These are phyloP conservation scores for Drosophila pachea DNA, from an alignment of 1,140 invertebrate genomes.

Conservation along the genomic window DNA sequence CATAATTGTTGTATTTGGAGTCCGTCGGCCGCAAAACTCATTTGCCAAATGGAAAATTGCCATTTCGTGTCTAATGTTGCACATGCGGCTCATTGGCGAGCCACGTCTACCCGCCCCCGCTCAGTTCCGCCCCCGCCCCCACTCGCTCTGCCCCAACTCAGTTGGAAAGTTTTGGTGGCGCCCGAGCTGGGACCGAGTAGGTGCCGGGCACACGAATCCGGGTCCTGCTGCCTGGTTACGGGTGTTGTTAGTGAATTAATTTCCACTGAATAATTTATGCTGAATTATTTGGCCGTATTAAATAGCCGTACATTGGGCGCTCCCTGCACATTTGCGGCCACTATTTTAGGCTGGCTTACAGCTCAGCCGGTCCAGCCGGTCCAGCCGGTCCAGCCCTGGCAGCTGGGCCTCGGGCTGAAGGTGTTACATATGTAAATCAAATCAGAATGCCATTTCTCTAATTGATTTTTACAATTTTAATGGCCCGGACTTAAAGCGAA, in stretches of 20 bases:
- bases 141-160: neutral
- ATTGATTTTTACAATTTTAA: slow-evolving; percentile 77
- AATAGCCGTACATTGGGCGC: slow-evolving; percentile 19
- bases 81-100: slow-evolving; percentile 52
- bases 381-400: slow-evolving; percentile 11
- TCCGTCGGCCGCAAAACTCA: slow-evolving; percentile 77
- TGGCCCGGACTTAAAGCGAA: slow-evolving; percentile 21
- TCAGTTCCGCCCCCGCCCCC: slow-evolving; percentile 4
- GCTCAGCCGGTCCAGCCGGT: neutral
- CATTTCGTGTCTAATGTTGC: slow-evolving; percentile 76
- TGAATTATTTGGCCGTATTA: slow-evolving; percentile 69
- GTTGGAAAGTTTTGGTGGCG: slow-evolving; percentile 63
- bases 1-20: slow-evolving; percentile 78
- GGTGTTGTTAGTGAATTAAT: slow-evolving; percentile 77
- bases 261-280: slow-evolving; percentile 77
- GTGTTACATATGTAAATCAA: slow-evolving; percentile 64
- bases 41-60: slow-evolving; percentile 78
- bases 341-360: slow-evolving; percentile 11
- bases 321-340: slow-evolving; percentile 30
- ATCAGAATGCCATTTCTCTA: slow-evolving; percentile 75
- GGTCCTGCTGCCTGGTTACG: slow-evolving; percentile 9
- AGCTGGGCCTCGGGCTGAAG: neutral
- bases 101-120: neutral
- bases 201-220: slow-evolving; percentile 1
- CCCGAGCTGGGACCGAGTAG: slow-evolving; percentile 20